phyloP scores from a whole-genome alignment of 2,888 invertebrate species.

The Atherix ibis region DNA sequence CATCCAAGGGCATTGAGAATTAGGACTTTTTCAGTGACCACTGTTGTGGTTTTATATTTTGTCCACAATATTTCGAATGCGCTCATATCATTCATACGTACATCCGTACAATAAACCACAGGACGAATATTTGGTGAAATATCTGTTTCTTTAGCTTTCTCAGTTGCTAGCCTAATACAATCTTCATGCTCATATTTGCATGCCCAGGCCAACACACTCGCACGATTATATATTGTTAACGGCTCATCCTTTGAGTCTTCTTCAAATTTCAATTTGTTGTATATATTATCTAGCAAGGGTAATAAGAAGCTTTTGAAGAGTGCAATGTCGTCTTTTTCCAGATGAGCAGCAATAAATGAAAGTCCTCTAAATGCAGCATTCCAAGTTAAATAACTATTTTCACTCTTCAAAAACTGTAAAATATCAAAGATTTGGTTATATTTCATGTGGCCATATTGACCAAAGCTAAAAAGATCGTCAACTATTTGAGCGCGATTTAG shows the following conservation, averaged over 20 bases:
- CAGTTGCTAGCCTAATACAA: conserved; percentile 37
- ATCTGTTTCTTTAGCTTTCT: conserved; percentile 23
- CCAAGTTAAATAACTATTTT: conserved; percentile 65
- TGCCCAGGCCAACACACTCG: conserved; percentile 42
- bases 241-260: conserved; percentile 33
- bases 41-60: conserved; percentile 40
- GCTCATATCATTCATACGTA: conserved; percentile 40
- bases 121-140: conserved; percentile 46
- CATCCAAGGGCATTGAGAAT: conserved; percentile 54
- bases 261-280: conserved; percentile 35
- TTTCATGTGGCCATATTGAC: conserved; percentile 42
- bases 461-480: conserved; percentile 62
- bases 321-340: conserved; percentile 17
- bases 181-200: conserved; percentile 44
- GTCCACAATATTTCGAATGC: conserved; percentile 52
- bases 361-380: conserved; percentile 40
- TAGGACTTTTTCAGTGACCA: conserved; percentile 51
- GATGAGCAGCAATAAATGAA: conserved; percentile 23
- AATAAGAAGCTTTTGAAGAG: conserved; percentile 30
- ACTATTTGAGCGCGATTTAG: conserved; percentile 63
- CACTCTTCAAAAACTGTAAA: conserved; percentile 49
- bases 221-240: conserved; percentile 42
- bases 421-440: conserved; percentile 49
- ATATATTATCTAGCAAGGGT: conserved; percentile 33
- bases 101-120: conserved; percentile 58